Percentiles rank a stretch among this genome's conserved stretches.
Conservation (phyloP, 2,888 invertebrate genomes). For the Cantharis rustica region DNA sequence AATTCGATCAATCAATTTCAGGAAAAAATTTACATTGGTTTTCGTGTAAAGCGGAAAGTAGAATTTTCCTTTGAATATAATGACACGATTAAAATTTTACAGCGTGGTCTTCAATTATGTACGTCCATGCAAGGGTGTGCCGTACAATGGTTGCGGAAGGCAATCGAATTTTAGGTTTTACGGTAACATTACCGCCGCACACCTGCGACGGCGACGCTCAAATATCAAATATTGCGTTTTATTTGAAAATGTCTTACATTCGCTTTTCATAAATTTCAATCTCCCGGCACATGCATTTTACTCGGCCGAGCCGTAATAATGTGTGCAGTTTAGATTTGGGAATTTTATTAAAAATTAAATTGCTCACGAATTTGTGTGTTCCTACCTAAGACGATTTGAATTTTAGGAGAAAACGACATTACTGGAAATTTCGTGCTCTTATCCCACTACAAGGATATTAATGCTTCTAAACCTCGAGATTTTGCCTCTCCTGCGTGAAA, state of each 20-base stretch:
- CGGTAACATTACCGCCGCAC: background rate
- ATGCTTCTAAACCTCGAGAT: conserved; percentile 31
- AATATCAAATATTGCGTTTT: conserved; percentile 11
- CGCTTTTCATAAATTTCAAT: conserved; percentile 7
- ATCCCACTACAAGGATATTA: conserved; percentile 30
- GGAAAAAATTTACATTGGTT: background rate
- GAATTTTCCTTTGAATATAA: background rate
- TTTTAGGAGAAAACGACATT: conserved; percentile 26
- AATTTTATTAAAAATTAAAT: conserved; percentile 16
- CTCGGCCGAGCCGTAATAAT: background rate
- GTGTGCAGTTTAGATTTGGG: background rate
- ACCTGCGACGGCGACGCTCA: background rate
- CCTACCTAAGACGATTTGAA: conserved; percentile 16
- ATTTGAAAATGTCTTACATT: conserved; percentile 10
- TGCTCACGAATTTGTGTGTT: conserved; percentile 5
- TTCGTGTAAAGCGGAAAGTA: background rate
- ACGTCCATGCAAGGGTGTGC: background rate
- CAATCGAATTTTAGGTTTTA: background rate
- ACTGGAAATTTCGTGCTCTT: conserved; percentile 27
- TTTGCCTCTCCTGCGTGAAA: conserved; percentile 38
- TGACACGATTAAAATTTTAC: background rate
- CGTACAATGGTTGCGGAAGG: background rate
- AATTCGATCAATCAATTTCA: background rate
- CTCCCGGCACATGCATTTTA: background rate
- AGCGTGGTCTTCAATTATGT: background rate